A percentile compares a stretch with the other conserved stretches of the same genome.
phyloP scores from a whole-genome alignment of 2,797 vertebrate genomes.

The Epinephelus coioides region DNA sequence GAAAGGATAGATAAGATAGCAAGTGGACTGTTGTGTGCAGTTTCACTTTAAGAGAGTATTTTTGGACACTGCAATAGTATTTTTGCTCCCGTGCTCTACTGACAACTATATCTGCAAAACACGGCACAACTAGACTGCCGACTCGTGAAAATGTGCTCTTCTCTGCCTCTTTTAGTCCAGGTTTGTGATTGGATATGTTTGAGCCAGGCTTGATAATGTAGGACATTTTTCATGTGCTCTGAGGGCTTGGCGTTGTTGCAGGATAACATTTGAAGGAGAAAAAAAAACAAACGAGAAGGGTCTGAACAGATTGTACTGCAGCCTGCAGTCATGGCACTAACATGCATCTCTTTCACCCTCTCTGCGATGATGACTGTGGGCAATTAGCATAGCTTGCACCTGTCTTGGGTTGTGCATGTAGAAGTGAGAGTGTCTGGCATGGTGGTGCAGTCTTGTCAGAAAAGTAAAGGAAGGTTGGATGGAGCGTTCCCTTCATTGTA shows the following conservation, averaged over 20 bases:
- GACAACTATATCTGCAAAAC: neutral
- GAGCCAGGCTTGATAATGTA: slow-evolving; percentile 53
- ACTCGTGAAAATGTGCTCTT: neutral
- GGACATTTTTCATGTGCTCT: slow-evolving; percentile 68
- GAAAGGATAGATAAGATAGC: neutral
- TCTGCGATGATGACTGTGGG: slow-evolving; percentile 52
- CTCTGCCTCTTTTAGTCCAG: slow-evolving; percentile 19
- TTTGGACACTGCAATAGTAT: neutral
- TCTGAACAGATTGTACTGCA: slow-evolving; percentile 81
- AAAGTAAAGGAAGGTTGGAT: slow-evolving; percentile 6
- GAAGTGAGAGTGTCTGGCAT: slow-evolving; percentile 37
- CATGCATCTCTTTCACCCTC: slow-evolving; percentile 51
- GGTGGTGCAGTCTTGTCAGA: slow-evolving; percentile 1
- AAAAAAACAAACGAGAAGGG: slow-evolving; percentile 19
- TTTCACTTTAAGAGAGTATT: neutral
- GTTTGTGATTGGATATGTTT: slow-evolving; percentile 15
- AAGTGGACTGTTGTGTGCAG: neutral
- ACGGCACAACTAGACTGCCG: neutral
- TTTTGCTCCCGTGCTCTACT: neutral
- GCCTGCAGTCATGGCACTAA: slow-evolving; percentile 80
- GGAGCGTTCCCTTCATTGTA: neutral
- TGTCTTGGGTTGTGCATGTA: slow-evolving; percentile 38
- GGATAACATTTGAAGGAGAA: slow-evolving; percentile 59
- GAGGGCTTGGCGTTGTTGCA: slow-evolving; percentile 64
- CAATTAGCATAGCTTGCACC: slow-evolving; percentile 46